Conservation (phyloP, 2,888 invertebrate species). For the Synergus gifuensis region DNA sequence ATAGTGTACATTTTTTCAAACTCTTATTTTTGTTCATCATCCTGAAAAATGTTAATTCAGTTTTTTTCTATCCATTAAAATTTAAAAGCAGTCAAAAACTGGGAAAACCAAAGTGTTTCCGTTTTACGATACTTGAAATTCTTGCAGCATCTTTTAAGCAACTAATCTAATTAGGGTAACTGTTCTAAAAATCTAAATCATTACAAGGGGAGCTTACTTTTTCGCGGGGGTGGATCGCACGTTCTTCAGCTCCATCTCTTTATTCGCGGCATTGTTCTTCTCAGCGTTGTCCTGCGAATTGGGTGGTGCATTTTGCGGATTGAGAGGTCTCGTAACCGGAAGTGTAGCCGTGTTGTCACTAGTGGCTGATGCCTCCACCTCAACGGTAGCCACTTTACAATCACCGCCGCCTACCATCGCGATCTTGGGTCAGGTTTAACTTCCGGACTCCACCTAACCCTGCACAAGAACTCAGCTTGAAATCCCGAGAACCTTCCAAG, state of each 20-base stretch:
- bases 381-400: constrained; percentile 93
- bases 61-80: too few species aligned
- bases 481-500: constrained; percentile 24
- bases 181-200: constrained; percentile 1
- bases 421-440: constrained; percentile 48
- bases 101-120: neutral
- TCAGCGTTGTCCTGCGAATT: constrained; percentile 85
- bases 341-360: constrained; percentile 92
- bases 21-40: too few species aligned
- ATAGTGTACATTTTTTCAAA: too few species aligned
- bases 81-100: too few species aligned
- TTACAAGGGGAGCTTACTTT: constrained; percentile 81
- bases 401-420: constrained; percentile 85
- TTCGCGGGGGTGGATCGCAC: constrained; percentile 91
- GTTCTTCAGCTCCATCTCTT: constrained; percentile 92
- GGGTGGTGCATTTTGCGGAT: constrained; percentile 82
- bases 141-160: neutral
- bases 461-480: constrained; percentile 36
- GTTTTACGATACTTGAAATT: neutral
- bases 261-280: constrained; percentile 90
- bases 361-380: constrained; percentile 86
- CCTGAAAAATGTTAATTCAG: too few species aligned
- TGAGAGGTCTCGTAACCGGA: constrained; percentile 88
- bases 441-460: constrained; percentile 37
- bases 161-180: neutral